phyloP scores from a whole-genome alignment of 2,113 vertebrate genomes.

The Phaetusa simplex region DNA sequence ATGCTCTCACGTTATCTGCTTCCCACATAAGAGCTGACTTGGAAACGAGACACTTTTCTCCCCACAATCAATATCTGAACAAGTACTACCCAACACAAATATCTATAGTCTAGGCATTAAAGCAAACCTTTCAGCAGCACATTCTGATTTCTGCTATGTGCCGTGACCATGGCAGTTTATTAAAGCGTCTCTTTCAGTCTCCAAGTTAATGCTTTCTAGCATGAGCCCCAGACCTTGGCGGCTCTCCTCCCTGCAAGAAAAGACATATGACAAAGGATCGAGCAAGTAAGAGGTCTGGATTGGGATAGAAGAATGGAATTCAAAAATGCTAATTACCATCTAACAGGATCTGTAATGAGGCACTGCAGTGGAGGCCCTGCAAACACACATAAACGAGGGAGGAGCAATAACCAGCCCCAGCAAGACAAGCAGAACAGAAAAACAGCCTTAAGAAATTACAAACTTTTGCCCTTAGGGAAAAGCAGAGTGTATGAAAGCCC shows the following conservation, averaged over 20 bases:
- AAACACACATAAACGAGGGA: neutral
- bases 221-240: neutral
- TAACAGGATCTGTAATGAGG: neutral
- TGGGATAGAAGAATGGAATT: neutral
- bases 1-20: neutral
- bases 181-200: neutral
- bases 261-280: neutral
- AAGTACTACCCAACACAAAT: constrained; percentile 16
- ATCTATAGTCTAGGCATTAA: constrained; percentile 23
- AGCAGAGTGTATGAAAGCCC: neutral
- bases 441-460: neutral
- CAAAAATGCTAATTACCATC: neutral
- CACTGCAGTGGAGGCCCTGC: neutral
- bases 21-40: neutral
- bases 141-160: constrained; percentile 11
- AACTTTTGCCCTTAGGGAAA: neutral
- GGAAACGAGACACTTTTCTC: neutral
- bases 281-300: neutral
- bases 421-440: neutral
- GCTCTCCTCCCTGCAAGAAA: neutral
- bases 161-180: neutral
- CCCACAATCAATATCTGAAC: neutral
- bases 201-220: neutral
- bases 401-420: neutral
- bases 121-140: constrained; percentile 33